Evolutionary conservation across 2,888 invertebrate genomes (phyloP).

Genomic region (Dusona sp.): DNA sequence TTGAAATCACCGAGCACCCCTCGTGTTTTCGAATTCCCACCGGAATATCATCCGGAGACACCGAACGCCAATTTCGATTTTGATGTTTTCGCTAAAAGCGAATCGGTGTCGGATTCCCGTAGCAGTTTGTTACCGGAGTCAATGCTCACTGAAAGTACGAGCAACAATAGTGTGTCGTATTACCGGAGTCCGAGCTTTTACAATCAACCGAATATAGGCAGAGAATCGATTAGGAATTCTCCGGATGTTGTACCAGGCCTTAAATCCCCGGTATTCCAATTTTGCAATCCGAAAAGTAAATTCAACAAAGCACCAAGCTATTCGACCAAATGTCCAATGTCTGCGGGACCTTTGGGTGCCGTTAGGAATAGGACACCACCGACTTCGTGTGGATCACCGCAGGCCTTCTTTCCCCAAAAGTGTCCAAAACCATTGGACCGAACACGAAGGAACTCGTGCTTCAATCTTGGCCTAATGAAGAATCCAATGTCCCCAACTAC

Average conservation of each 20-base stretch:
- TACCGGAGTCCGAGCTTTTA: constrained; percentile 70
- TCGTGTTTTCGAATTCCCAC: constrained; percentile 80
- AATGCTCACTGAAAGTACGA: constrained; percentile 42
- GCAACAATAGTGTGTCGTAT: constrained; percentile 48
- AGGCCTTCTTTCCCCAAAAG: constrained; percentile 71
- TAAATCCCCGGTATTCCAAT: constrained; percentile 76
- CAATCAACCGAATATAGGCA: constrained; percentile 56
- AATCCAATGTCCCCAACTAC: constrained; percentile 79
- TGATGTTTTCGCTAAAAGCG: constrained; percentile 74
- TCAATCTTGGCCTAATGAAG: constrained; percentile 71
- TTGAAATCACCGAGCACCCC: constrained; percentile 87
- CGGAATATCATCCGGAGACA: constrained; percentile 76
- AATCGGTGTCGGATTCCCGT: constrained; percentile 60
- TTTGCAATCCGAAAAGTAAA: constrained; percentile 76
- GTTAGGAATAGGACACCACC: constrained; percentile 68
- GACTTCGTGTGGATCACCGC: constrained; percentile 67
- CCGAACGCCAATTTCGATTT: constrained; percentile 79
- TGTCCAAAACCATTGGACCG: constrained; percentile 74
- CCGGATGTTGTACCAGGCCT: constrained; percentile 43
- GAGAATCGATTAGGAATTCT: constrained; percentile 70
- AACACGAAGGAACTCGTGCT: constrained; percentile 77
- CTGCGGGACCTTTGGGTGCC: constrained; percentile 66
- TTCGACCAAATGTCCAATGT: constrained; percentile 76
- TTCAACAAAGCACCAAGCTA: constrained; percentile 79
- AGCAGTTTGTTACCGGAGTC: constrained; percentile 65